phyloP scores from a whole-genome alignment of 2,888 invertebrate species.

The Trisateles emortualis region DNA sequence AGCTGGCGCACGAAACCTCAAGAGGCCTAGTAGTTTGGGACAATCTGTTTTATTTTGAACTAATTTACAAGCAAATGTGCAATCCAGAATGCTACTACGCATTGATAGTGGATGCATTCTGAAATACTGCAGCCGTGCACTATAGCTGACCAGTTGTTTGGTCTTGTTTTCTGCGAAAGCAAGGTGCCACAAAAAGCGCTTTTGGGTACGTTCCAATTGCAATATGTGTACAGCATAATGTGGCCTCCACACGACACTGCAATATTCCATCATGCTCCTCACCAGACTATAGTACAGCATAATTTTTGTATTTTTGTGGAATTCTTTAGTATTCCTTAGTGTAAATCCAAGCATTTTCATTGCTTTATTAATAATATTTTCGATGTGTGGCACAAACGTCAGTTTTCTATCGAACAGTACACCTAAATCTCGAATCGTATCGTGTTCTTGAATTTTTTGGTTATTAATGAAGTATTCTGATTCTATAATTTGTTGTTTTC shows the following conservation, averaged over 20 bases:
- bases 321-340: slow-evolving; percentile 9
- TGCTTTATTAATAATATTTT: slow-evolving; percentile 7
- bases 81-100: too few species aligned
- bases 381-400: slow-evolving; percentile 11
- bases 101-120: too few species aligned
- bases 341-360: slow-evolving; percentile 19
- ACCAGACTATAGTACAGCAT: not conserved
- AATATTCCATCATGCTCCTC: not conserved
- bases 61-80: too few species aligned
- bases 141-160: too few species aligned
- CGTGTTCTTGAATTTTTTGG: not conserved
- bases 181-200: slow-evolving; percentile 1
- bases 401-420: slow-evolving; percentile 19
- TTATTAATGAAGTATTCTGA: not conserved
- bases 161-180: not conserved
- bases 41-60: too few species aligned
- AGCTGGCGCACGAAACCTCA: too few species aligned
- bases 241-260: slow-evolving; percentile 4
- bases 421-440: slow-evolving; percentile 8
- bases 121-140: too few species aligned
- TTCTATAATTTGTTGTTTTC: not conserved
- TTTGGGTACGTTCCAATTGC: slow-evolving; percentile 3
- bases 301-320: not conserved
- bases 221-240: slow-evolving; percentile 6
- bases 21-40: too few species aligned